Conservation (phyloP, 2,113 vertebrate genomes). For the Garra rufa region DNA sequence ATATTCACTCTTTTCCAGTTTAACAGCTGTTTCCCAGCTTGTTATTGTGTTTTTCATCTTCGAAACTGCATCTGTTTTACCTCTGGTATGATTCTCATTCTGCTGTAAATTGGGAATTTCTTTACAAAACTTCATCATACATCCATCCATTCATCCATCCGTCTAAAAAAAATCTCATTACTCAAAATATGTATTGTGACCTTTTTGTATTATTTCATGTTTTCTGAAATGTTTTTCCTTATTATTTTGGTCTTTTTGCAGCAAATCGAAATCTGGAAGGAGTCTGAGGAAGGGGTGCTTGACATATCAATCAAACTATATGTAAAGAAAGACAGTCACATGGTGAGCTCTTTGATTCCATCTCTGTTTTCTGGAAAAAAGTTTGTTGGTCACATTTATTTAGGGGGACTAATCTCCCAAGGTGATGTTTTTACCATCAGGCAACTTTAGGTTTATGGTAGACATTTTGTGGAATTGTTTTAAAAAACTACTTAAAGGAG, state of each 20-base stretch:
- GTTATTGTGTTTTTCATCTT: neutral
- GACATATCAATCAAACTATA: constrained; percentile 83
- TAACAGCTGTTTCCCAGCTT: neutral
- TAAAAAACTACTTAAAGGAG: too few relatives aligned
- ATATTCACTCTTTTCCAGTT: neutral
- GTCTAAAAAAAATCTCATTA: neutral
- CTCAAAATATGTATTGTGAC: neutral
- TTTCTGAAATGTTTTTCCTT: constrained; percentile 13
- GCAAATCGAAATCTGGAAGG: constrained; percentile 85
- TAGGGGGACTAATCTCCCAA: neutral
- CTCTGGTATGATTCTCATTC: neutral
- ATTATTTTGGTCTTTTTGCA: constrained; percentile 56
- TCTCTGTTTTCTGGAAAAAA: neutral
- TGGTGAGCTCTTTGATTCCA: constrained; percentile 76
- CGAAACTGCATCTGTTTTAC: neutral
- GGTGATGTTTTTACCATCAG: neutral
- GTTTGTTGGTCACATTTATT: neutral
- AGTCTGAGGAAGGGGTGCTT: constrained; percentile 81
- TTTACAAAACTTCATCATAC: neutral
- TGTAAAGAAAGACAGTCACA: constrained; percentile 84
- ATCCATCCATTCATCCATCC: too few relatives aligned
- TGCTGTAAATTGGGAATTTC: neutral
- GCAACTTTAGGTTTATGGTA: neutral
- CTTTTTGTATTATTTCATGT: neutral
- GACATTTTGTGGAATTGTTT: too few relatives aligned